phyloP scores from a whole-genome alignment of 2,888 invertebrate species.

The Sisyra nigra region DNA sequence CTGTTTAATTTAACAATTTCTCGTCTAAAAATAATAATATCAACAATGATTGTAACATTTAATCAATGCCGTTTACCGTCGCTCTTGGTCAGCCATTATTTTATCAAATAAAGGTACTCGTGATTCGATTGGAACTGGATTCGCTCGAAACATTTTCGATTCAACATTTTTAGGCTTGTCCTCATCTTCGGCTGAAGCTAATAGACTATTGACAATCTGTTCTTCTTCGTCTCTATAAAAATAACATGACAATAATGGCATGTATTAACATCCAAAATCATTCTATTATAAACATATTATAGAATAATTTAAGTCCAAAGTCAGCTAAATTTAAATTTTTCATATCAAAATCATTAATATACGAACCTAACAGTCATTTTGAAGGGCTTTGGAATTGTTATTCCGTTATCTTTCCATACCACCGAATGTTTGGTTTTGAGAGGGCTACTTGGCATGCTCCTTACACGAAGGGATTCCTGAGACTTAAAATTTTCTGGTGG shows the following conservation, averaged over 20 bases:
- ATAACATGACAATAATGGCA: neutral
- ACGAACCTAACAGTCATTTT: conserved; percentile 48
- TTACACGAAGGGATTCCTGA: conserved; percentile 22
- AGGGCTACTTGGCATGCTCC: conserved; percentile 43
- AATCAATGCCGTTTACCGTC: conserved; percentile 32
- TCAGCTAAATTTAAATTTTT: too few relatives aligned
- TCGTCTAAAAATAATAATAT: conserved; percentile 25
- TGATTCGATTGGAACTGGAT: conserved; percentile 52
- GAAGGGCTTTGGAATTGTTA: conserved; percentile 51
- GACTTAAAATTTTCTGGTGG: conserved; percentile 21
- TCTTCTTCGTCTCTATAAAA: conserved; percentile 46
- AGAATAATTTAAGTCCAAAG: neutral
- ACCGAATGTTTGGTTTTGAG: conserved; percentile 25
- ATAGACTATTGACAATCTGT: conserved; percentile 35
- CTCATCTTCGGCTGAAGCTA: conserved; percentile 16
- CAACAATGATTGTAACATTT: neutral
- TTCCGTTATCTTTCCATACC: conserved; percentile 20
- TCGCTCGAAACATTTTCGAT: conserved; percentile 36
- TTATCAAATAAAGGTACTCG: conserved; percentile 55
- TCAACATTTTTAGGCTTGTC: conserved; percentile 26
- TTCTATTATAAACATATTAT: neutral
- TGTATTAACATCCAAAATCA: neutral
- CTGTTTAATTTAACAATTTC: conserved; percentile 41
- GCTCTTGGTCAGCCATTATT: conserved; percentile 53
- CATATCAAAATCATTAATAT: neutral